Evolutionary conservation across 1,140 invertebrate species (phyloP), one percentile per base, ranked within the genome.

Genomic region (Drosophila kohkoa): DNA sequence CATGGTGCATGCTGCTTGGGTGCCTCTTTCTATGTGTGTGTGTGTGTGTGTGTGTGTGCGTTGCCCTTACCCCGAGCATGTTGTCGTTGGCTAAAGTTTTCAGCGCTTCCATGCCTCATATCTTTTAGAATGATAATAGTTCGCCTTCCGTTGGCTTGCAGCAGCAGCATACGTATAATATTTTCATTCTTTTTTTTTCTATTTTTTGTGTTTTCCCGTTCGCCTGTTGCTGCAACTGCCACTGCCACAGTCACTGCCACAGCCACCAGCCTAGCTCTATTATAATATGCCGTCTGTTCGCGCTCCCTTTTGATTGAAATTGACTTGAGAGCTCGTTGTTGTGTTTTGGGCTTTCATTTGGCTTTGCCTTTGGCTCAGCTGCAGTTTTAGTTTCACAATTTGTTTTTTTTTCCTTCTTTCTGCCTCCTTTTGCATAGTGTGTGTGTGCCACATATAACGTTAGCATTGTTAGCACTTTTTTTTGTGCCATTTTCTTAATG

Each of bases 51-150:
- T 54, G 48, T 65, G 10, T 32, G 25, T 72, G 46, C 76, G 55
- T 60, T 38, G 57, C 70, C 58, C 52, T 68, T 68, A 58, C 65
- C 38, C 69, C 80, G 52, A 54, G 49, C 67, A 25, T n/a, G 41
- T 62, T 70, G 66, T 43, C 60, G 60, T 64, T 35, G 52, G 73
- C 65, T 70, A 57, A 74, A 75, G 77, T 87, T 87, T 80, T 81
- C 82, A 86, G 64, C 79, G 73, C 73, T 70, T 67, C 80, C 77
- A 78, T 80, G 74, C 77, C 74, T 88, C 83, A 88, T 88, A 88
- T 88, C 78, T 89, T 85, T 89, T 81, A 69, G 75, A 81, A 89
- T 81, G 78, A 81, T 88, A 89, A 83, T 88, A 81, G 83, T 83
- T 78, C 48, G 70, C 80, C 80, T 88, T 88, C 71, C 57, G 74